Base-by-base conservation (phyloP, 2,797 vertebrate species). In the Heterohyrax brucei region DNA sequence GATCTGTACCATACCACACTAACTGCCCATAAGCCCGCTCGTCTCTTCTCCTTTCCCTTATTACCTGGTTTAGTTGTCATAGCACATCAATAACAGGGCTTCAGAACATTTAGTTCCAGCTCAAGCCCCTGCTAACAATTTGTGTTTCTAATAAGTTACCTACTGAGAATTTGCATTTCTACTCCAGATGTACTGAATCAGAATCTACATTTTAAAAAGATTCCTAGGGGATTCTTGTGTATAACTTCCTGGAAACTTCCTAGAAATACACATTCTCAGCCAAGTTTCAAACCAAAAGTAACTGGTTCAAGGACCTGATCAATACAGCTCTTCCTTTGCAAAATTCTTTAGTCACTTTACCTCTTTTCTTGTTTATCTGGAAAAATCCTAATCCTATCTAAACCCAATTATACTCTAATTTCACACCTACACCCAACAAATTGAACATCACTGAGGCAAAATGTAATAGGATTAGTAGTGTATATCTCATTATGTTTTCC, bases 331-430 rank as follows among this genome's bases (percentile, higher is more conserved):
- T 2, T 24, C 53, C 9, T 95, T 91, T 61, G 2, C 50, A 59
- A 93, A 91, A 72, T 89, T 68, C 7, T 7, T 83, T 14, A 7
- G 86, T 62, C 48, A 30, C 28, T 82, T 91, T 59, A 59, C 66
- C 18, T 2, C 3, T 72, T 95, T 86, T 62, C 4, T 50, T 91
- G 72, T 76, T 87, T 79, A 13, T n/a, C 68, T 85, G 68, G n/a
- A 72, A 85, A 88, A 87, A 44, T 70, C 12, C 18, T 79, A 89
- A 90, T 83, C 68, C 9, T 86, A 46, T 48, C 39, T 66, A 89
- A 94, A 24, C 46, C 30, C 12, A 66, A 82, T 9, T 89, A 73
- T 44, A 56, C 53, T 56, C 13, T 56, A 56, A 56, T 16, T 56
- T 56, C 12, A 56, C 53, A 56, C 53, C 53, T 64, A 80, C 33